A percentile compares a stretch with the other conserved stretches of the same genome.
Conservation (phyloP, 2,888 invertebrate species). For the Tinea trinotella region DNA sequence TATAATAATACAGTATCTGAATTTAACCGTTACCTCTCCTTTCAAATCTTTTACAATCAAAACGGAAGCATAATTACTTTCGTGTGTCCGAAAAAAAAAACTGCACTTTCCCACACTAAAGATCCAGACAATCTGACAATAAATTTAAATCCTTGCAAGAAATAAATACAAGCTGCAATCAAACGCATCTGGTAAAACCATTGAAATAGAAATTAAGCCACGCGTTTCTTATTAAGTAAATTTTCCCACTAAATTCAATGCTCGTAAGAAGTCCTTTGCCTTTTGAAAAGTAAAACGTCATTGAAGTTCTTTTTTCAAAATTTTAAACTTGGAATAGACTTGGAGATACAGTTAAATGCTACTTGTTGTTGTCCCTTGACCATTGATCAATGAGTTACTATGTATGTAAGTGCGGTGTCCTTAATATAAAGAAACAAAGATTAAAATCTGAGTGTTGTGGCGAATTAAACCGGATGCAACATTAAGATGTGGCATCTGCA, state of each 20-base stretch:
- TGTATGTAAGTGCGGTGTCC: background rate
- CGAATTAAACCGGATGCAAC: slow-evolving; percentile 18
- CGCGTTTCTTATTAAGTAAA: slow-evolving; percentile 21
- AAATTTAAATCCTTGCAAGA: too few relatives aligned
- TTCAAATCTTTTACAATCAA: too few relatives aligned
- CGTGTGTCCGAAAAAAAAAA: background rate
- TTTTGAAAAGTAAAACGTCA: background rate
- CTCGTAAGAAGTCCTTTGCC: background rate
- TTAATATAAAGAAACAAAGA: slow-evolving; percentile 20
- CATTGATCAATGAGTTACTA: background rate
- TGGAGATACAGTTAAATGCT: background rate
- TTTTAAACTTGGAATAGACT: background rate
- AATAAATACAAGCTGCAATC: background rate
- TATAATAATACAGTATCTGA: too few relatives aligned
- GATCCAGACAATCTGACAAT: background rate
- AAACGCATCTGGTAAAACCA: background rate
- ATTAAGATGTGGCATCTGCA: background rate
- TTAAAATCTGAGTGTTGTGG: slow-evolving; percentile 12
- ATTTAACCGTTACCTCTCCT: too few relatives aligned
- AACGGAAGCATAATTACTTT: background rate
- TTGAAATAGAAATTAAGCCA: slow-evolving; percentile 14
- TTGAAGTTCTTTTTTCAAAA: background rate
- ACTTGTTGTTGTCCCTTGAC: slow-evolving; percentile 7
- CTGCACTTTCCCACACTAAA: background rate
- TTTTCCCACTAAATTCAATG: slow-evolving; percentile 1